Base-by-base conservation (phyloP, 2,888 invertebrate genomes). In the Cephus runcator region DNA sequence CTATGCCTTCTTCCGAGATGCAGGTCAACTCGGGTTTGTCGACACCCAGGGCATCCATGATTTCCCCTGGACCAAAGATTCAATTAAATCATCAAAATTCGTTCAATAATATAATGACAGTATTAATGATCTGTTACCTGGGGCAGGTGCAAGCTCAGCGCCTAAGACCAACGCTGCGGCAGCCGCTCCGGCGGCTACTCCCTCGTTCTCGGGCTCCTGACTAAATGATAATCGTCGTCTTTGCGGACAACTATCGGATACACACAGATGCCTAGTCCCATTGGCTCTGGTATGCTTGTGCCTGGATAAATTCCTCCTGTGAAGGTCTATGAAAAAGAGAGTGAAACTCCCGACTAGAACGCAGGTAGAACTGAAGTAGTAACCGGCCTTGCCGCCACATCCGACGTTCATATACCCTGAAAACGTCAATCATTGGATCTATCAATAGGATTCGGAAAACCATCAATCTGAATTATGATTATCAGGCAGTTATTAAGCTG, bases 1-100 rank as follows among this genome's bases (percentile, higher is more conserved):
- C 95, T 76, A 96, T 96, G 35, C 96, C 96, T 88, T 97, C 97
- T 91, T 97, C 97, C 75, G 96, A 96, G 90, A 96, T 96, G 92
- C 96, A 96, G 23, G 96, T 96, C 82, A 97, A 93, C 91, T 96
- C 96, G 1, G 95, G 95, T 79, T 94, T 94, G 90, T 95, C 94
- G 31, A 79, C 82, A 4, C 87, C 88, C 2, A 90, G 75, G 0
- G 79, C 85, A 75, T 90, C 88, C 71, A 87, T 84, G 31, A 85
- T 82, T 73, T 87, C 86, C 31, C 87, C 88, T 89, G 69, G 31
- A 75, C n/a, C 69, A 68, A 69, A 34, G 33, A 34, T n/a, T 12
- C 0, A 73, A 40, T 40, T 34, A 31, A 4, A 40, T 3, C 0
- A 40, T 30, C 33, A 23, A 75, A 75, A 12, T 9, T 33, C 6